Evolutionary conservation across 2,888 invertebrate species (phyloP).

Genomic region (Cataglyphis cursor): DNA sequence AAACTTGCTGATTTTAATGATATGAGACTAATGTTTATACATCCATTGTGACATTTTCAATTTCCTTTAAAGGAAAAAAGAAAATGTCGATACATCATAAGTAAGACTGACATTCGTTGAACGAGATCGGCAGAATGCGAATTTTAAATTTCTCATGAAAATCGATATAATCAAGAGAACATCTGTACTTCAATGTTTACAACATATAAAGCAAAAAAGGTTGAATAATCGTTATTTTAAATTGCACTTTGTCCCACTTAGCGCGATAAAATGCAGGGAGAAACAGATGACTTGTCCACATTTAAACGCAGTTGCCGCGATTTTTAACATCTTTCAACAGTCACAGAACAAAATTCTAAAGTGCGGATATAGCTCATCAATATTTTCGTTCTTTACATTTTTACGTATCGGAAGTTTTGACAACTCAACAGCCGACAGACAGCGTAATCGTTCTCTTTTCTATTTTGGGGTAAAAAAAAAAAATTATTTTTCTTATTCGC

Average conservation of each 20-base stretch:
- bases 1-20: constrained; percentile 22
- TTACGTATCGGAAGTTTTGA: constrained; percentile 16
- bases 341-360: neutral
- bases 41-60: constrained; percentile 26
- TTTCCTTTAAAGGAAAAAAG: constrained; percentile 22
- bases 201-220: neutral
- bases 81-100: constrained; percentile 15
- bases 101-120: constrained; percentile 14
- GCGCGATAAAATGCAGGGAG: constrained; percentile 12
- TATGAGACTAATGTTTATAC: constrained; percentile 7
- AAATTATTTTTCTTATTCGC: constrained; percentile 34
- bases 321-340: constrained; percentile 9
- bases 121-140: constrained; percentile 7
- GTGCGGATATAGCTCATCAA: neutral
- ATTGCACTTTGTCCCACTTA: constrained; percentile 25
- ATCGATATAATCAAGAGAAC: constrained; percentile 16
- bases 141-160: constrained; percentile 10
- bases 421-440: neutral
- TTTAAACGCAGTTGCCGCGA: neutral
- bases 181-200: constrained; percentile 10
- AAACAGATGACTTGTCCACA: neutral
- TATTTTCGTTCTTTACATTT: constrained; percentile 12
- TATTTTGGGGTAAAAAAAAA: neutral
- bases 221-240: constrained; percentile 26
- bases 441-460: constrained; percentile 1